A percentile compares a stretch with the other conserved stretches of the same genome.
Evolutionary conservation across 1,140 invertebrate genomes (phyloP).

Genomic region (Neodiprion pinetum): DNA sequence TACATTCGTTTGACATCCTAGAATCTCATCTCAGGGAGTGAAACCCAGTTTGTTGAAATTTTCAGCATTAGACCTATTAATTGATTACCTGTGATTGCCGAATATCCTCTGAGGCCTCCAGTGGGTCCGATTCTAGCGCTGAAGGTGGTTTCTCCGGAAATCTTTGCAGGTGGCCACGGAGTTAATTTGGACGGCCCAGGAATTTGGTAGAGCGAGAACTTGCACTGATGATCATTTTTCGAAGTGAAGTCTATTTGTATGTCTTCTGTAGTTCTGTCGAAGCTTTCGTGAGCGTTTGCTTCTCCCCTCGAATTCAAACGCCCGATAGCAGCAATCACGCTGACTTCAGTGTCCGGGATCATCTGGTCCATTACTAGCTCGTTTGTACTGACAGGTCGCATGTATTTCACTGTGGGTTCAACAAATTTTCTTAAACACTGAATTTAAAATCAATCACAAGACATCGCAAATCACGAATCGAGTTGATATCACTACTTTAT

Average conservation of each 20-base stretch:
- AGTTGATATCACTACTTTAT: no score
- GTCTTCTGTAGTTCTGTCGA: slow-evolving; percentile 77
- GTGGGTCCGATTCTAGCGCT: slow-evolving; percentile 83
- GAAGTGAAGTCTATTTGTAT: slow-evolving; percentile 77
- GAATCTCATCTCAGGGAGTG: no score
- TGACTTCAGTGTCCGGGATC: slow-evolving; percentile 73
- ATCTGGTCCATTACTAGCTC: slow-evolving; percentile 75
- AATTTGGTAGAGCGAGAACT: slow-evolving; percentile 56
- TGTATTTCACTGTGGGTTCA: slow-evolving; percentile 69
- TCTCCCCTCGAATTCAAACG: slow-evolving; percentile 79
- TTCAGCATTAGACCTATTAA: slow-evolving; percentile 42
- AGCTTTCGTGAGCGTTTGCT: slow-evolving; percentile 79
- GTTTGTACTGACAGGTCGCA: slow-evolving; percentile 76
- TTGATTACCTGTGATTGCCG: slow-evolving; percentile 78
- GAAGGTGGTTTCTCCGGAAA: slow-evolving; percentile 71
- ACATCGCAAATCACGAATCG: background rate
- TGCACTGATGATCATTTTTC: slow-evolving; percentile 61
- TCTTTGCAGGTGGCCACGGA: slow-evolving; percentile 71
- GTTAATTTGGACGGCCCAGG: slow-evolving; percentile 56
- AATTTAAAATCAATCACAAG: background rate
- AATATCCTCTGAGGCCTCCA: slow-evolving; percentile 81
- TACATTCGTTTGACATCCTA: no score
- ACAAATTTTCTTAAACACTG: no score
- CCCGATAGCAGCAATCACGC: slow-evolving; percentile 89
- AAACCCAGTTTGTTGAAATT: no score